Conservation (phyloP, 2,888 invertebrate genomes). For the Cephalotes varians region DNA sequence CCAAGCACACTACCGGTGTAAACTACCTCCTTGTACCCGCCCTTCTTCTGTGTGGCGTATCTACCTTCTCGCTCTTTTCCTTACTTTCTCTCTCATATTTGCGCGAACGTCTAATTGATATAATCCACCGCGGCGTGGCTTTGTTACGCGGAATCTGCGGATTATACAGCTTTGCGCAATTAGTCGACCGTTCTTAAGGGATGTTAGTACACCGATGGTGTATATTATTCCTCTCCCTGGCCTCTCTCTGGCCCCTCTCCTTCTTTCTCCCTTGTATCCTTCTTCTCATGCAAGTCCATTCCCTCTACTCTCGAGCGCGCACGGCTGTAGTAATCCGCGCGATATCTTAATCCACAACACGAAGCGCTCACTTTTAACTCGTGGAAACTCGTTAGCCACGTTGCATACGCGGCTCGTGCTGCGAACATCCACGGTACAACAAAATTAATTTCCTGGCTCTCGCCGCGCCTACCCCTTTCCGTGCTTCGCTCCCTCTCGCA, state of each 20-base stretch:
- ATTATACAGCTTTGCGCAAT: conserved; percentile 72
- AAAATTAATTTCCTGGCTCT: conserved; percentile 63
- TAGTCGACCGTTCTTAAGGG: conserved; percentile 66
- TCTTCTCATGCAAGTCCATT: background rate
- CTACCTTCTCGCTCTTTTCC: conserved; percentile 22
- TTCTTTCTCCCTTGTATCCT: background rate
- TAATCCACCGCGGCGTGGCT: conserved; percentile 71
- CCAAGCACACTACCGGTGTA: conserved; percentile 37
- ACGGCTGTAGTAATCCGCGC: conserved; percentile 58
- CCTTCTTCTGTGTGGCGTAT: conserved; percentile 3
- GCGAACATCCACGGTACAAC: conserved; percentile 58
- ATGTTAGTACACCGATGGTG: conserved; percentile 65
- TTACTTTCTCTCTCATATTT: conserved; percentile 33
- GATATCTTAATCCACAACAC: conserved; percentile 72
- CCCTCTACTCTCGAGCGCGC: conserved; percentile 32
- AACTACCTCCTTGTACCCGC: conserved; percentile 22
- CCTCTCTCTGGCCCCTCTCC: background rate
- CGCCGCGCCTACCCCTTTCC: conserved; percentile 12
- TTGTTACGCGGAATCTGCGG: conserved; percentile 69
- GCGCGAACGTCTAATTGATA: conserved; percentile 69
- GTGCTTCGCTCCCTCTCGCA: conserved; percentile 40
- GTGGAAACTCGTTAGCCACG: conserved; percentile 64
- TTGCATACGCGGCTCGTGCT: conserved; percentile 58
- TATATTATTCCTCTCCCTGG: conserved; percentile 55
- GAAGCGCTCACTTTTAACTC: conserved; percentile 63